Conservation (phyloP, 2,113 vertebrate genomes). For the Oreotrochilus melanogaster region DNA sequence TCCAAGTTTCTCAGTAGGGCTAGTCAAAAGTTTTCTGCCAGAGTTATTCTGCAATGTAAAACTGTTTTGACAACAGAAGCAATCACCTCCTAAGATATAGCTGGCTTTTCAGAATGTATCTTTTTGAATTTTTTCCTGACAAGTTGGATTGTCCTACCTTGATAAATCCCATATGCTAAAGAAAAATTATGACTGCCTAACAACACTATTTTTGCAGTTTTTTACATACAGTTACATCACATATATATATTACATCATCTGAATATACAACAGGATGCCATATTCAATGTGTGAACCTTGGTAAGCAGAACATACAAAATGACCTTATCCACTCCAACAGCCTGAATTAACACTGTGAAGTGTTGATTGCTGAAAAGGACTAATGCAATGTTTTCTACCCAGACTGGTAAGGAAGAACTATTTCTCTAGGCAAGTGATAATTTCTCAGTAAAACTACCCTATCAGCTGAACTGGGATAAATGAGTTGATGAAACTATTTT, state of each 20-base stretch:
- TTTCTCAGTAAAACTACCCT: background rate
- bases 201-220: background rate
- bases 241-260: background rate
- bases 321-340: background rate
- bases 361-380: background rate
- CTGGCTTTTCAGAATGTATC: background rate
- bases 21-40: background rate
- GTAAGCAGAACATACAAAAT: background rate
- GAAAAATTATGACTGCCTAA: background rate
- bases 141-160: background rate
- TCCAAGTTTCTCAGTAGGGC: too few species aligned
- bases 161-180: background rate
- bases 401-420: background rate
- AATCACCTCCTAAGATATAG: background rate
- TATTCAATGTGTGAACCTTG: background rate
- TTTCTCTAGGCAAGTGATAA: background rate
- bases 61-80: background rate
- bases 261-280: background rate
- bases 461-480: background rate
- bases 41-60: background rate
- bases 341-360: background rate
- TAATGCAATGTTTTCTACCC: background rate
- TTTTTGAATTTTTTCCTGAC: background rate
- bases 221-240: fast-evolving
- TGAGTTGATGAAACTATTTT: background rate